Conservation (phyloP, 2,113 vertebrate species). For the Odobenus rosmarus region DNA sequence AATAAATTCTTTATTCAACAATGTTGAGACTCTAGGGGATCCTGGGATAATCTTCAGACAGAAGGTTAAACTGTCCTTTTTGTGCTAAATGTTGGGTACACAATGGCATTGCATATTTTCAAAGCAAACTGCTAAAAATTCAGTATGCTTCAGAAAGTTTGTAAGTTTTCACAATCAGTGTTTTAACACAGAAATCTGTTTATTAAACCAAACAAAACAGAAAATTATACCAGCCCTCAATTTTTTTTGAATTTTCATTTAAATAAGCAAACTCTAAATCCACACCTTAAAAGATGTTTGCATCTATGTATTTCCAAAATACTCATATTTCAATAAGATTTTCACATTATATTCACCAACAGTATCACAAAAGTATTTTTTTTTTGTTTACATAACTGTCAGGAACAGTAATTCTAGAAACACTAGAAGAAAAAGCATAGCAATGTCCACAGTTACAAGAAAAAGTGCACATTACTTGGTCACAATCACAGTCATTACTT, state of each 20-base stretch:
- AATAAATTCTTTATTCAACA: constrained; percentile 43
- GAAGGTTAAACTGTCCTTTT: background rate
- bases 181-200: constrained; percentile 92
- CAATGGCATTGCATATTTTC: constrained; percentile 40
- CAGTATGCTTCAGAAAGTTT: constrained; percentile 46
- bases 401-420: constrained; percentile 93
- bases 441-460: constrained; percentile 93
- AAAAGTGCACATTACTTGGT: constrained; percentile 93
- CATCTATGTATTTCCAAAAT: constrained; percentile 91
- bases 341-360: constrained; percentile 94
- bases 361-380: constrained; percentile 92
- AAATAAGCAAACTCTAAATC: constrained; percentile 89
- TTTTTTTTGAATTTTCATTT: constrained; percentile 86
- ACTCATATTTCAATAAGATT: constrained; percentile 92
- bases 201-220: constrained; percentile 92
- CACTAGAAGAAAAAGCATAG: constrained; percentile 93
- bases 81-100: background rate
- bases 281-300: constrained; percentile 89
- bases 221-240: constrained; percentile 90
- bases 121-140: constrained; percentile 13
- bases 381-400: constrained; percentile 86
- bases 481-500: constrained; percentile 94
- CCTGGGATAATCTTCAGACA: constrained; percentile 33
- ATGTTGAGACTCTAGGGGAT: background rate
- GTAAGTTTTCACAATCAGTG: constrained; percentile 82